Percentiles rank a stretch among this genome's conserved stretches.
These are phyloP conservation scores for Acrobasis suavella DNA, from an alignment of 2,888 invertebrate genomes.

Conservation along the genomic window DNA sequence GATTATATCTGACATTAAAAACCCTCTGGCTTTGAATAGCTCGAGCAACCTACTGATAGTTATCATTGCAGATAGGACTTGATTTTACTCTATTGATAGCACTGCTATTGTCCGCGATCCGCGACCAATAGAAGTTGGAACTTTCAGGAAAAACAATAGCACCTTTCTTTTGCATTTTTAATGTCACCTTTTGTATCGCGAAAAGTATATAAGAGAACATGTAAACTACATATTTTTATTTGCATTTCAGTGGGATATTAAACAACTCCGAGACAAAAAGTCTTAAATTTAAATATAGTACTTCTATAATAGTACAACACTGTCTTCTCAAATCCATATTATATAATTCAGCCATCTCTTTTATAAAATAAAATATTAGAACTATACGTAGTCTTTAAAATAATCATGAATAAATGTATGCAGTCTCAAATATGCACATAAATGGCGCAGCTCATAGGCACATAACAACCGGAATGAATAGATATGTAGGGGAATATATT, in stretches of 20 bases:
- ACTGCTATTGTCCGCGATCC: constrained; percentile 21
- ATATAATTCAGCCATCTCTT: not conserved
- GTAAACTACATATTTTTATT: no score
- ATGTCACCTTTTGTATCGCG: not conserved
- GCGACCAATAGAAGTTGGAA: constrained; percentile 22
- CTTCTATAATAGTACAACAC: no score
- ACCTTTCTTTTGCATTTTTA: not conserved
- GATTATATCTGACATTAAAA: constrained; percentile 50
- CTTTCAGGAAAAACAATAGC: constrained; percentile 9
- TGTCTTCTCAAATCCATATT: no score
- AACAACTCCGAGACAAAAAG: no score
- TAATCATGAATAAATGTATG: not conserved
- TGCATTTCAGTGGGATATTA: no score
- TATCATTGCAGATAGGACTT: constrained; percentile 44
- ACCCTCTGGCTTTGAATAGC: constrained; percentile 45
- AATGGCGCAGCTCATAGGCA: constrained; percentile 22
- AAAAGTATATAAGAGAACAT: no score
- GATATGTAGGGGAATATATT: constrained; percentile 45
- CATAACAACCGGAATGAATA: constrained; percentile 27
- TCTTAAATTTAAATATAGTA: no score
- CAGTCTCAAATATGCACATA: constrained; percentile 26
- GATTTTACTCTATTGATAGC: constrained; percentile 44
- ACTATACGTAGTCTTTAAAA: not conserved
- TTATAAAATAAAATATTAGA: not conserved
- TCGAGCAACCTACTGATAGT: constrained; percentile 50